phyloP scores from a whole-genome alignment of 1,140 invertebrate species.

The Diuraphis noxia region DNA sequence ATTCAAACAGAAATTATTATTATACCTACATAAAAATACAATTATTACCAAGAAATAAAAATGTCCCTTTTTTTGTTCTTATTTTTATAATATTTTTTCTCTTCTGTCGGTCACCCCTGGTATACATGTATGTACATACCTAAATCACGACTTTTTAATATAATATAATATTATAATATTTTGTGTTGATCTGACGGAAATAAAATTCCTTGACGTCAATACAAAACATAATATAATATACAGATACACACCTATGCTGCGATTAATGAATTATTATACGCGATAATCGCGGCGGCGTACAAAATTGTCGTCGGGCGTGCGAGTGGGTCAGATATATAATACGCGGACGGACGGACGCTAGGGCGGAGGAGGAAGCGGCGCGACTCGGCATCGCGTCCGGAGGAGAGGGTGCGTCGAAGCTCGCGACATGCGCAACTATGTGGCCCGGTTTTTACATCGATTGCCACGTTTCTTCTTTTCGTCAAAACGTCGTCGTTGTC shows the following conservation, averaged over 20 bases:
- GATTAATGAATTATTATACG: not conserved
- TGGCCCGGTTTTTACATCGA: conserved; percentile 50
- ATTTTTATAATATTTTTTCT: not conserved
- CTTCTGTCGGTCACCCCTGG: too few species aligned
- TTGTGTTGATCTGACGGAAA: not conserved
- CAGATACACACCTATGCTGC: too few species aligned
- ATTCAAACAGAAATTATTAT: too few species aligned
- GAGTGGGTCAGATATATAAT: not conserved
- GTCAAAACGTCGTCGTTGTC: not conserved
- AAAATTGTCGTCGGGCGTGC: not conserved
- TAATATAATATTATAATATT: not conserved
- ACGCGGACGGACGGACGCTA: not conserved
- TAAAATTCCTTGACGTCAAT: not conserved
- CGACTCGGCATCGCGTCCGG: not conserved
- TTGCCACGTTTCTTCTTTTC: conserved; percentile 48
- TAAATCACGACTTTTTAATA: too few species aligned
- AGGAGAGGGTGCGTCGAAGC: not conserved
- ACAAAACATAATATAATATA: not conserved
- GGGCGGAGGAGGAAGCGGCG: not conserved
- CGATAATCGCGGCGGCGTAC: not conserved
- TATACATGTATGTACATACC: not conserved
- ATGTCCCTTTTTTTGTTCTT: not conserved
- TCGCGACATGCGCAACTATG: conserved; percentile 50
- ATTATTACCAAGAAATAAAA: not conserved
- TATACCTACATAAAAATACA: not conserved